Evolutionary conservation across 2,888 invertebrate genomes (phyloP), one percentile per base, ranked within the genome.

Genomic region (Tryphoninae sp.): DNA sequence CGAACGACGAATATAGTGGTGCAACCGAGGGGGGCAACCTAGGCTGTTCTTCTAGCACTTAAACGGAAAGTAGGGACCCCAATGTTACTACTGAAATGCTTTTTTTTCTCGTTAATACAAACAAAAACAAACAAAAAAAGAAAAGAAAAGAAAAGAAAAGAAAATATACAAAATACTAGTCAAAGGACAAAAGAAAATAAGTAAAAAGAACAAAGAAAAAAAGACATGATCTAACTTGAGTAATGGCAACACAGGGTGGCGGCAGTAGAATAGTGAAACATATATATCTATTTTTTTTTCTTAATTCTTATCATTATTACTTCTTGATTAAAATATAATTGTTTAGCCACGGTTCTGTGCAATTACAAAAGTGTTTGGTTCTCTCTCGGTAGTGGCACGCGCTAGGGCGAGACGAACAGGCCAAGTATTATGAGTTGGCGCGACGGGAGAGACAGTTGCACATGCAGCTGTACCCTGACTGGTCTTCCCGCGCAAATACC

Each of bases 401-500:
- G 93, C 96, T 99, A 95, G 97, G 98, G 93, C 96, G 98, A 94
- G 98, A 98, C 94, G 98, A 99, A 95, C 99, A 99, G 95, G 97
- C 98, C 94, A 98, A 98, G 95, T 99, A 99, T 96, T 99, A 99
- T 95, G 98, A 98, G 94, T 95, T 98, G 96, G 98, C 99, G 92
- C 95, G 98, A 93, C 96, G 98, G 94, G 99, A 99, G 94, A 96
- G 98, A 93, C 98, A 99, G 95, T 96, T 98, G 93, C 99, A 99
- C 95, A 97, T 98, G 96, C 98, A 98, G 95, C 96, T 98, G 94
- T 98, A 99, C 95, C 99, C 99, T 93, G 98, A 98, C 95, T 99
- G 99, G 99, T 97, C 97, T 94, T 97, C 97, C 94, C 98, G 99
- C 94, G 96, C 99, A 94, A 99, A 99, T 96, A 98, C 99, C 95